A percentile compares a stretch with the other conserved stretches of the same genome.
These are phyloP conservation scores for Drosophila orena DNA, from an alignment of 1,140 invertebrate species.

Conservation along the genomic window DNA sequence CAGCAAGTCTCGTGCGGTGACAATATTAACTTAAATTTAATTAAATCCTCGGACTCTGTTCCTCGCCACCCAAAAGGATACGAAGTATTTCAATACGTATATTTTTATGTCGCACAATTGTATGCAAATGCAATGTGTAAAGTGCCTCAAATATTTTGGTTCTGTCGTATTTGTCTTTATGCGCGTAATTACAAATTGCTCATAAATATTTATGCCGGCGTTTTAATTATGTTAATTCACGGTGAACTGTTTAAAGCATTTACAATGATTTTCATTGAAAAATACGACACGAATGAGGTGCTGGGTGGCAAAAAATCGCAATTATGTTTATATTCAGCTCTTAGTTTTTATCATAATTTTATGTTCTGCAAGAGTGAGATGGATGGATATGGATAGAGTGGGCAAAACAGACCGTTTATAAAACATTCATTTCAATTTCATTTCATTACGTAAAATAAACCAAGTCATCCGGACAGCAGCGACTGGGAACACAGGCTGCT, in stretches of 20 bases:
- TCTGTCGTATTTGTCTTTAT: conserved; percentile 16
- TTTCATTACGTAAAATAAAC: conserved; percentile 83
- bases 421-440: conserved; percentile 84
- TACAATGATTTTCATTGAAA: conserved; percentile 39
- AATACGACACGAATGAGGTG: conserved; percentile 2
- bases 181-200: conserved; percentile 33
- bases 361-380: conserved; percentile 32
- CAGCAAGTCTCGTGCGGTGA: conserved; percentile 19
- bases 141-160: conserved; percentile 26
- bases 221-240: conserved; percentile 49
- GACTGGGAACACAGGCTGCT: conserved; percentile 34
- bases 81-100: not conserved
- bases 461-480: conserved; percentile 61
- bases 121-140: conserved; percentile 23
- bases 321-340: conserved; percentile 29
- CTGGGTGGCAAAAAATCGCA: conserved; percentile 4
- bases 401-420: conserved; percentile 53
- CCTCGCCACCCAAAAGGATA: not conserved
- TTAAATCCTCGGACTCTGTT: conserved; percentile 43
- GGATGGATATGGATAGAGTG: not conserved
- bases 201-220: conserved; percentile 38
- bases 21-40: conserved; percentile 69
- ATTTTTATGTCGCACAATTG: conserved; percentile 1
- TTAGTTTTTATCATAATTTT: conserved; percentile 72
- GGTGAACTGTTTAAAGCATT: conserved; percentile 27